Evolutionary conservation across 2,888 invertebrate species (phyloP).

Genomic region (Caenorhabditis wallacei): DNA sequence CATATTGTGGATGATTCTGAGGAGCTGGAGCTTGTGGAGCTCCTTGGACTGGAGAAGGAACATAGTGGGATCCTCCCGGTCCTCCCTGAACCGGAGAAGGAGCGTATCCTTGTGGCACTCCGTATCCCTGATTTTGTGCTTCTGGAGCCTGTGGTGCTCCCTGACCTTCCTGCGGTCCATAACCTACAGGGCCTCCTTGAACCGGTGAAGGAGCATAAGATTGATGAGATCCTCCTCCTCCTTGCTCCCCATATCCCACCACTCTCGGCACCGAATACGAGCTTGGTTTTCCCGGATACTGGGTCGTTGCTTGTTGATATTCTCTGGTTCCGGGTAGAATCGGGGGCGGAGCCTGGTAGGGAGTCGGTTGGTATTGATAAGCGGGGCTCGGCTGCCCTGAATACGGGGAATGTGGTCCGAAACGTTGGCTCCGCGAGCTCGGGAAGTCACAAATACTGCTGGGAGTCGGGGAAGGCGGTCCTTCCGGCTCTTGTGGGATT

Average conservation of each 20-base stretch:
- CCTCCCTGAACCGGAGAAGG: too few relatives aligned
- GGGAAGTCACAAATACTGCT: slow-evolving; percentile 66
- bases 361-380: slow-evolving; percentile 8
- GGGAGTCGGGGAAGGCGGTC: slow-evolving; percentile 40
- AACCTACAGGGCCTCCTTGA: background rate
- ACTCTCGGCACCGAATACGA: slow-evolving; percentile 13
- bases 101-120: too few relatives aligned
- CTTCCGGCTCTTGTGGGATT: slow-evolving; percentile 13
- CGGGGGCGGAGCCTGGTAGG: slow-evolving; percentile 32
- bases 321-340: background rate
- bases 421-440: slow-evolving; percentile 8
- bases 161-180: too few relatives aligned
- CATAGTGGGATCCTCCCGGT: too few relatives aligned
- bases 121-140: too few relatives aligned
- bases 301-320: slow-evolving; percentile 4
- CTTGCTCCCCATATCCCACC: background rate
- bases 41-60: too few relatives aligned
- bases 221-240: background rate
- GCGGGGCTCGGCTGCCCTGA: background rate
- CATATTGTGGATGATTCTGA: too few relatives aligned
- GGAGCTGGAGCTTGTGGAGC: too few relatives aligned
- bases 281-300: slow-evolving; percentile 1
- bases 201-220: background rate
- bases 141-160: too few relatives aligned
- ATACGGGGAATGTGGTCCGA: background rate